phyloP scores from a whole-genome alignment of 1,140 invertebrate species.

The Nomia melanderi region DNA sequence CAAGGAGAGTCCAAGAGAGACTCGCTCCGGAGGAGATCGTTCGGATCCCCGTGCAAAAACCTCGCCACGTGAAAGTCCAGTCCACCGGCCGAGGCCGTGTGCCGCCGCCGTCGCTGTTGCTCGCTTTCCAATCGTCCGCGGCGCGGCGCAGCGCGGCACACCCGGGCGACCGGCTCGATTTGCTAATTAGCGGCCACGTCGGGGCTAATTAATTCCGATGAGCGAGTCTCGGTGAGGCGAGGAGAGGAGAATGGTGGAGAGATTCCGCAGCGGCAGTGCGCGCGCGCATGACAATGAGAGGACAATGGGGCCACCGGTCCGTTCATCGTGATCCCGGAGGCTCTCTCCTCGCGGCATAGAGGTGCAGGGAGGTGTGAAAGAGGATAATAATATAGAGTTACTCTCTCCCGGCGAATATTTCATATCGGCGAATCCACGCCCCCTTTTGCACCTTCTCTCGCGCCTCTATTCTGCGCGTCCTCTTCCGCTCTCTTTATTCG shows the following conservation, averaged over 20 bases:
- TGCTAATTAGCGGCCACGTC: conserved; percentile 73
- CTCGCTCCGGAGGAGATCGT: neutral
- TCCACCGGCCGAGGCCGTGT: neutral
- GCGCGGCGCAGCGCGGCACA: neutral
- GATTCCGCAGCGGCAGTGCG: too few species aligned
- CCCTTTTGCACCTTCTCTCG: conserved; percentile 39
- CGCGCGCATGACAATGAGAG: conserved; percentile 66
- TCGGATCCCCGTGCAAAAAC: neutral
- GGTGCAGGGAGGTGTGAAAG: conserved; percentile 79
- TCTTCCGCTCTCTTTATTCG: conserved; percentile 44
- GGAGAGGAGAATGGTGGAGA: too few species aligned
- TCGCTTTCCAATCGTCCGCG: conserved; percentile 27
- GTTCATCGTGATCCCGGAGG: conserved; percentile 73
- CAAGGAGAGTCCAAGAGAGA: neutral
- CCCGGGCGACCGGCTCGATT: conserved; percentile 60
- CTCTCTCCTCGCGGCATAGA: conserved; percentile 70
- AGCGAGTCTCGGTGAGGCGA: neutral
- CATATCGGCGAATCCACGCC: conserved; percentile 60
- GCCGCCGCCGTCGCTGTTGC: neutral
- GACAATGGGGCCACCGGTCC: conserved; percentile 71
- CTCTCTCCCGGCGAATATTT: conserved; percentile 72
- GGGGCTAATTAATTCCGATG: conserved; percentile 72
- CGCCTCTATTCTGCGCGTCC: conserved; percentile 37
- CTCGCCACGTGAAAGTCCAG: conserved; percentile 32
- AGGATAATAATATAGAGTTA: conserved; percentile 82